Conservation (phyloP, 1,140 invertebrate genomes). For the Conus betulinus region DNA sequence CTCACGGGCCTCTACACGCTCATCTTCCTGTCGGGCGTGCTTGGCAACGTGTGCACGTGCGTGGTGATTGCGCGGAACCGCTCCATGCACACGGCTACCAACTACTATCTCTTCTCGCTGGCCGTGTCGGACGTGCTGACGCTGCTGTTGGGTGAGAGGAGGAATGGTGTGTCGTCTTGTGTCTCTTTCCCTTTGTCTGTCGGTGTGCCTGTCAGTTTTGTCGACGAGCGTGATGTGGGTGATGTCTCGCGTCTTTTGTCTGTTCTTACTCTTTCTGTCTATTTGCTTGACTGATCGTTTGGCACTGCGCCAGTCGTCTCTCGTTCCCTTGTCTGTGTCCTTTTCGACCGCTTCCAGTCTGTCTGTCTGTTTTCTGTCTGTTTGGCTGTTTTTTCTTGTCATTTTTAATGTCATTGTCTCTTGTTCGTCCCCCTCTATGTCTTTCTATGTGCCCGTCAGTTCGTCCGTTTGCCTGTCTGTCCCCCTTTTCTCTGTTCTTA, state of each 20-base stretch:
- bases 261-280: neutral
- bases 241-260: neutral
- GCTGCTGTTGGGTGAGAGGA: slow-evolving; percentile 78
- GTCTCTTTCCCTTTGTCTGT: neutral
- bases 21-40: slow-evolving; percentile 89
- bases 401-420: too few relatives aligned
- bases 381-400: too few relatives aligned
- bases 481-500: too few relatives aligned
- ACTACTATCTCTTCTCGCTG: slow-evolving; percentile 94
- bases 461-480: too few relatives aligned
- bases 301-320: too few relatives aligned
- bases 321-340: too few relatives aligned
- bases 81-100: slow-evolving; percentile 86
- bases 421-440: too few relatives aligned
- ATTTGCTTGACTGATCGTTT: too few relatives aligned
- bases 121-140: slow-evolving; percentile 94
- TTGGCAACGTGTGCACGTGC: slow-evolving; percentile 95
- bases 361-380: too few relatives aligned
- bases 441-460: too few relatives aligned
- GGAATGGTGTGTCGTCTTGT: neutral
- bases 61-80: slow-evolving; percentile 93
- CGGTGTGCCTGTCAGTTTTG: neutral
- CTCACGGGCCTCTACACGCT: slow-evolving; percentile 84
- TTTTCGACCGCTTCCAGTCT: too few relatives aligned
- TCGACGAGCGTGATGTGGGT: neutral